Conservation (phyloP, 2,888 invertebrate species). For the Deilephila elpenor region DNA sequence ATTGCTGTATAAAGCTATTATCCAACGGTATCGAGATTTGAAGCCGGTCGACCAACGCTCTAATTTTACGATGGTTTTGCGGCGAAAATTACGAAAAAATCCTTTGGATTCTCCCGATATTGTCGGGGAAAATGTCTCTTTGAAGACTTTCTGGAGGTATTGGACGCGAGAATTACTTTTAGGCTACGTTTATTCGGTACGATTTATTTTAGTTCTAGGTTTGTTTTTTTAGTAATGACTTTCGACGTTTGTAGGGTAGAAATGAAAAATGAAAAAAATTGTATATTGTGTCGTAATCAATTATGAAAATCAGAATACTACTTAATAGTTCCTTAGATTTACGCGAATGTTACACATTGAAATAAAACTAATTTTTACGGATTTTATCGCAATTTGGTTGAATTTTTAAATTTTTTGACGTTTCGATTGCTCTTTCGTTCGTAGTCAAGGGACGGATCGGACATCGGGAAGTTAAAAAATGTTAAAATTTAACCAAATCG, state of each 20-base stretch:
- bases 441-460: too few species aligned
- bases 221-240: background rate
- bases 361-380: too few species aligned
- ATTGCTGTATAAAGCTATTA: conserved; percentile 64
- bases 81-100: conserved; percentile 29
- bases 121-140: conserved; percentile 10
- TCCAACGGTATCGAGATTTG: conserved; percentile 51
- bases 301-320: too few species aligned
- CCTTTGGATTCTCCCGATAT: conserved; percentile 12
- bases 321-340: too few species aligned
- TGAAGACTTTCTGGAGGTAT: conserved; percentile 4
- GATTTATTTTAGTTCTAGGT: background rate
- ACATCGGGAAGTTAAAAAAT: too few species aligned
- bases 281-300: too few species aligned
- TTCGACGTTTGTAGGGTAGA: background rate
- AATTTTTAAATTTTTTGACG: too few species aligned
- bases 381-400: too few species aligned
- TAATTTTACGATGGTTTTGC: conserved; percentile 38
- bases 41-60: conserved; percentile 31
- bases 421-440: too few species aligned
- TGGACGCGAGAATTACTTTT: conserved; percentile 4
- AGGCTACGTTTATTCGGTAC: background rate
- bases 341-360: too few species aligned
- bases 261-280: too few species aligned
- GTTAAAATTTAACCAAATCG: too few species aligned